Percentiles rank a stretch among this genome's conserved stretches.
These are phyloP conservation scores for Paelopatides confundens DNA, from an alignment of 53 echinoderm and acorn worm genomes.

Conservation along the genomic window DNA sequence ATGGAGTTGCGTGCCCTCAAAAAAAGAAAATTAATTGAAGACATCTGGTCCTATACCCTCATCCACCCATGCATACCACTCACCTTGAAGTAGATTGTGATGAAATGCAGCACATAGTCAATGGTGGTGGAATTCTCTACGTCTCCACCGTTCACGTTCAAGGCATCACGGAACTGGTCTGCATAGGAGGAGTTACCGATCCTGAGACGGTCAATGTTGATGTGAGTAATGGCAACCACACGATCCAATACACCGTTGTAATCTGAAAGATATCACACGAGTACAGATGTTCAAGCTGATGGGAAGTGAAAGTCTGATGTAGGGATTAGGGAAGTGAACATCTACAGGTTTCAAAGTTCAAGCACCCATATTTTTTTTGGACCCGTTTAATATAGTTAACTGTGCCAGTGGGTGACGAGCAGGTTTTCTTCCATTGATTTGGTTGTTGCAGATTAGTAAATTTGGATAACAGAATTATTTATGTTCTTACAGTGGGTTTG, in stretches of 20 bases:
- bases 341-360: too few relatives aligned
- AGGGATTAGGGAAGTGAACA: too few relatives aligned
- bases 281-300: too few relatives aligned
- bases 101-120: slow-evolving; percentile 91
- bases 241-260: slow-evolving; percentile 89
- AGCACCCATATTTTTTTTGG: too few relatives aligned
- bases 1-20: not conserved
- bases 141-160: slow-evolving; percentile 97
- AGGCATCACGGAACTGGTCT: slow-evolving; percentile 93
- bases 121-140: slow-evolving; percentile 66
- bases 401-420: too few relatives aligned
- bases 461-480: too few relatives aligned
- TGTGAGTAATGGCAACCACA: slow-evolving; percentile 91
- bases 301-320: too few relatives aligned
- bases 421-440: too few relatives aligned
- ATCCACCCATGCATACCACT: not conserved
- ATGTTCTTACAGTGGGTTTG: too few relatives aligned
- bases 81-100: slow-evolving; percentile 95
- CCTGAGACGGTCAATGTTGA: slow-evolving; percentile 87
- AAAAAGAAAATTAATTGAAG: not conserved
- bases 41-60: not conserved
- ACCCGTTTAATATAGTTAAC: too few relatives aligned
- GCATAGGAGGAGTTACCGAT: slow-evolving; percentile 85
- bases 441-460: too few relatives aligned
- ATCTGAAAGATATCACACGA: slow-evolving; percentile 75